Percentiles rank a stretch among this genome's conserved stretches.
Evolutionary conservation across 1,140 invertebrate genomes (phyloP).

Genomic region (Vollenhovia emeryi): DNA sequence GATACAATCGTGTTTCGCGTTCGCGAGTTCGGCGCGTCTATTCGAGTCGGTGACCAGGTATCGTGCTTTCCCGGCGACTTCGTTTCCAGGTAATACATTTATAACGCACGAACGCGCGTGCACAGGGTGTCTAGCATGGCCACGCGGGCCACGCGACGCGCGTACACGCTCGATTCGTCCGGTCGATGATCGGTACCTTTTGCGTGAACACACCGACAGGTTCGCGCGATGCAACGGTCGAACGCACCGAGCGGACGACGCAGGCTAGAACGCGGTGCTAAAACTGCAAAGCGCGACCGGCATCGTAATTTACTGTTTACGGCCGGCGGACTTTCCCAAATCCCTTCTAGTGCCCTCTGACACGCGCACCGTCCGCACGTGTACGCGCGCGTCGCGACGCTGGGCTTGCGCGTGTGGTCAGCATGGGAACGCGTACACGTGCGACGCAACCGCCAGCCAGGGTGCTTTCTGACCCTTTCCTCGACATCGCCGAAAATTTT

Average conservation of each 20-base stretch:
- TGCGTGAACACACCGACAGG: conserved; percentile 25
- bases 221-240: conserved; percentile 12
- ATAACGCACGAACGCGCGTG: conserved; percentile 8
- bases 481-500: conserved; percentile 45
- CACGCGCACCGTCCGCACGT: background rate
- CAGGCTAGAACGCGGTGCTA: conserved; percentile 58
- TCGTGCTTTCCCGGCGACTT: conserved; percentile 1
- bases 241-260: background rate
- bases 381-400: conserved; percentile 11
- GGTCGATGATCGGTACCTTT: conserved; percentile 11
- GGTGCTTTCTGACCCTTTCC: conserved; percentile 37
- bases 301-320: conserved; percentile 82
- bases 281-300: conserved; percentile 78
- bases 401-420: background rate
- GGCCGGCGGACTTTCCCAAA: conserved; percentile 77
- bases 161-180: conserved; percentile 9
- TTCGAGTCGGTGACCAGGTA: background rate
- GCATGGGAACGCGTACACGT: conserved; percentile 32
- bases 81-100: conserved; percentile 41
- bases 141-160: background rate
- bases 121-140: background rate
- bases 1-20: conserved; percentile 10
- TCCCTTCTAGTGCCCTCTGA: conserved; percentile 70
- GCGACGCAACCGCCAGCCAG: background rate
- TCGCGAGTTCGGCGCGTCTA: background rate